Base-by-base conservation (phyloP, 2,797 vertebrate genomes). In the Lutjanus argentimaculatus region DNA sequence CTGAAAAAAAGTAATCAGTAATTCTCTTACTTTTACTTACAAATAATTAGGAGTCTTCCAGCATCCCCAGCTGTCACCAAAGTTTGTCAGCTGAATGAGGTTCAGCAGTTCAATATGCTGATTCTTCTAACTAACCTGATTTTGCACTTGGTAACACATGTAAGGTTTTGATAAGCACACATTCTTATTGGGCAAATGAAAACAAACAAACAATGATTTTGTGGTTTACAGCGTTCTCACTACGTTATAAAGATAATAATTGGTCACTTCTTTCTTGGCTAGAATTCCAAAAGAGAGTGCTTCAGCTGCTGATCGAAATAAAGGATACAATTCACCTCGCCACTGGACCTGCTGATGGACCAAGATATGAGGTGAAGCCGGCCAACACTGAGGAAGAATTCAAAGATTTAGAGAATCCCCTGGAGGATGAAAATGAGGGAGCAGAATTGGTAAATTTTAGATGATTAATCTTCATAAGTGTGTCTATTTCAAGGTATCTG, bases 191-290 rank as follows among this genome's bases (percentile, higher is more conserved):
- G 56, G 56, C 22, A 57, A 30, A 57, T 59, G 30, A 59, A 59
- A 36, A n/a, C n/a, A n/a, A n/a, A n/a, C n/a, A 59, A 59, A 59
- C 57, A 36, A 58, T 40, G 30, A 59, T 59, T 59, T 40, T 59
- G 30, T 59, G 57, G 30, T 59, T 25, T 59, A 59, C 15, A 59
- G 30, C 57, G 1, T 59, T 36, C 25, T 59, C 15, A 59, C 25
- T 59, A 40, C 15, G 8, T 59, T 59, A 40, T 40, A 59, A 19
- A 40, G 40, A 17, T 40, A 59, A 59, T 59, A 11, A 59, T 59
- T 8, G 15, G 16, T 59, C 15, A 7, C n/a, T 56, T 56, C 30
- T 40, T 36, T 59, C 11, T 40, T 36, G 57, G 57, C 57, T 58
- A 58, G 57, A 36, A 17, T 58, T 58, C 57, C 57, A 58, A 30